A percentile compares a stretch with the other conserved stretches of the same genome.
phyloP scores from a whole-genome alignment of 2,888 invertebrate genomes.

The Nemotelus nigrinus region DNA sequence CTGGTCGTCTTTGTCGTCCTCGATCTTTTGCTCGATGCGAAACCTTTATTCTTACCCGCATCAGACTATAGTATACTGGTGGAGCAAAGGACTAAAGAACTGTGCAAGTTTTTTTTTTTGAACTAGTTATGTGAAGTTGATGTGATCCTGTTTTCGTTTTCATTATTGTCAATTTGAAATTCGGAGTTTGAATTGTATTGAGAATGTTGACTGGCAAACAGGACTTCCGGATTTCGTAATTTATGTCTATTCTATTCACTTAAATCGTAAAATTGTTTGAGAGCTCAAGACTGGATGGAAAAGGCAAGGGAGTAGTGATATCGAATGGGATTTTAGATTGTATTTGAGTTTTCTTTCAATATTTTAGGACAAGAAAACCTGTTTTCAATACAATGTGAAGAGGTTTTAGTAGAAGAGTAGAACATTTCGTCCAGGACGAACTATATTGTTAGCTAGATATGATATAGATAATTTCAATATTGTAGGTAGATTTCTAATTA shows the following conservation, averaged over 20 bases:
- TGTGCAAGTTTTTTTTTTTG: too few species aligned
- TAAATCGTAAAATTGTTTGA: neutral
- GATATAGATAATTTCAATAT: too few species aligned
- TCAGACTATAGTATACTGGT: neutral
- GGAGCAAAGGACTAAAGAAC: too few species aligned
- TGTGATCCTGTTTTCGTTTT: constrained; percentile 38
- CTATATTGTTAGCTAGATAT: too few species aligned
- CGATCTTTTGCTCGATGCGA: neutral
- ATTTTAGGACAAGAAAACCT: neutral
- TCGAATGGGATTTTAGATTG: too few species aligned
- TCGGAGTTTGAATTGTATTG: constrained; percentile 28
- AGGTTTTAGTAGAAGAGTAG: too few species aligned
- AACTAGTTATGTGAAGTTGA: too few species aligned
- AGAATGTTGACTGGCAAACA: constrained; percentile 37
- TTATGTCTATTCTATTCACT: constrained; percentile 26
- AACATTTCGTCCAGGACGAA: too few species aligned
- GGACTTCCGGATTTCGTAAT: constrained; percentile 44
- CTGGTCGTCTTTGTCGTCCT: neutral
- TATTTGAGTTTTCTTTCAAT: too few species aligned
- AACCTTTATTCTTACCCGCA: neutral
- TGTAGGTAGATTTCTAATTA: too few species aligned
- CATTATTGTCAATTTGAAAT: constrained; percentile 20
- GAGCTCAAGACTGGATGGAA: too few species aligned
- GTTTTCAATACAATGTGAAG: neutral
- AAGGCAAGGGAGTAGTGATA: too few species aligned